A percentile compares a stretch with the other conserved stretches of the same genome.
These are phyloP conservation scores for Papilio aristodemus DNA, from an alignment of 1,140 invertebrate genomes.

Conservation along the genomic window DNA sequence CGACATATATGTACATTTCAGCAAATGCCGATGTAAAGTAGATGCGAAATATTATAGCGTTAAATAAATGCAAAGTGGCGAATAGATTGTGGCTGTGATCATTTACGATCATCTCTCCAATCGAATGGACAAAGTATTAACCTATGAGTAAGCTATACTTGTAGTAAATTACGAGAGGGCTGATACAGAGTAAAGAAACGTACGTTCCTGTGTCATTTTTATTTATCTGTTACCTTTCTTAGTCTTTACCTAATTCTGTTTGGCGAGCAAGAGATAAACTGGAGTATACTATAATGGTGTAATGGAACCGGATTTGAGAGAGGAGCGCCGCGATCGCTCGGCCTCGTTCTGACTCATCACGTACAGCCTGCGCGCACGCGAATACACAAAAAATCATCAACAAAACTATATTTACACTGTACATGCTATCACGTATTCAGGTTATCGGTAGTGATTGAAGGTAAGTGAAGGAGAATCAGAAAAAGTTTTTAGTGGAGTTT, in stretches of 20 bases:
- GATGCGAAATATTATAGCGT: background rate
- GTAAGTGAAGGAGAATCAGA: too few species aligned
- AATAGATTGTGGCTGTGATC: too few species aligned
- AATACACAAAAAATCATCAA: slow-evolving; percentile 8
- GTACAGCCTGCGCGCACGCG: slow-evolving; percentile 14
- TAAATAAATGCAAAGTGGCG: too few species aligned
- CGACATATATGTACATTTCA: background rate
- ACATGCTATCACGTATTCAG: background rate
- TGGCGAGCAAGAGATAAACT: background rate
- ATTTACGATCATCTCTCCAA: too few species aligned
- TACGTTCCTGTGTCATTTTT: too few species aligned
- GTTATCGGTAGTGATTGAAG: too few species aligned
- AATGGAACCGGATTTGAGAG: slow-evolving; percentile 62
- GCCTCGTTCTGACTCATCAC: slow-evolving; percentile 53
- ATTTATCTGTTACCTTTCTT: background rate
- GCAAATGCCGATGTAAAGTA: background rate
- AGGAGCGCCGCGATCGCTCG: slow-evolving; percentile 43
- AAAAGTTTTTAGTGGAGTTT: too few species aligned
- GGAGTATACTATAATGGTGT: slow-evolving; percentile 46
- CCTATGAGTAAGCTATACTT: too few species aligned
- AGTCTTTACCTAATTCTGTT: background rate
- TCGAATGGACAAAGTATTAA: too few species aligned
- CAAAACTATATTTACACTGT: slow-evolving; percentile 23
- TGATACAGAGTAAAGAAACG: too few species aligned
- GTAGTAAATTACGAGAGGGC: too few species aligned